Conservation (phyloP, 2,888 invertebrate species). For the Acanthoscelides obtectus region DNA sequence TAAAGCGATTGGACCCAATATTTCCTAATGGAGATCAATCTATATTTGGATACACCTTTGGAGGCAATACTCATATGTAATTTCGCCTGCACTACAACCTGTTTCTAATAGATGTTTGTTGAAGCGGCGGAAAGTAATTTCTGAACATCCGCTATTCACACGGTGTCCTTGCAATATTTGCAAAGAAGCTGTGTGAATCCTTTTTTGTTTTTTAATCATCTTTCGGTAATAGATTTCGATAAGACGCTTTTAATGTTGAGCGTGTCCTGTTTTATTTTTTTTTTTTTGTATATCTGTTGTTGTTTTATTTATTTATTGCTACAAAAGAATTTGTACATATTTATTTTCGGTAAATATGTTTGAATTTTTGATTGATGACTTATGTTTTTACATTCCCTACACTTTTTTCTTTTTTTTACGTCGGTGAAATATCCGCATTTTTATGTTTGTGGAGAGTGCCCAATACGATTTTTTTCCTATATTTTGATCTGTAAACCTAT, state of each 20-base stretch:
- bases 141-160: not conserved
- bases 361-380: slow-evolving; percentile 22
- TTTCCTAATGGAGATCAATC: too few relatives aligned
- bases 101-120: not conserved
- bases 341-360: slow-evolving; percentile 11
- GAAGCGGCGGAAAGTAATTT: slow-evolving; percentile 6
- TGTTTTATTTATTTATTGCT: slow-evolving; percentile 32
- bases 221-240: slow-evolving; percentile 10
- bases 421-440: slow-evolving; percentile 5
- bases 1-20: too few relatives aligned
- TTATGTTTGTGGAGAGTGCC: slow-evolving; percentile 5
- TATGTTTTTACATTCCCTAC: slow-evolving; percentile 12
- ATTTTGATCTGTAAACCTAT: slow-evolving; percentile 1
- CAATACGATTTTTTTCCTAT: slow-evolving; percentile 20
- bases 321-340: slow-evolving; percentile 14
- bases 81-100: too few relatives aligned
- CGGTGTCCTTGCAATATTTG: slow-evolving; percentile 37
- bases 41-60: too few relatives aligned
- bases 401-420: slow-evolving; percentile 20
- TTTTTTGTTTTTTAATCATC: slow-evolving; percentile 8
- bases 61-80: too few relatives aligned
- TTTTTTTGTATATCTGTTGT: slow-evolving; percentile 13
- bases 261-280: not conserved
- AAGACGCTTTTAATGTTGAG: not conserved
- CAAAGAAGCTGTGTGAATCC: slow-evolving; percentile 30